Base-by-base conservation (phyloP, 1,140 invertebrate species). In the Brachionus rubens region DNA sequence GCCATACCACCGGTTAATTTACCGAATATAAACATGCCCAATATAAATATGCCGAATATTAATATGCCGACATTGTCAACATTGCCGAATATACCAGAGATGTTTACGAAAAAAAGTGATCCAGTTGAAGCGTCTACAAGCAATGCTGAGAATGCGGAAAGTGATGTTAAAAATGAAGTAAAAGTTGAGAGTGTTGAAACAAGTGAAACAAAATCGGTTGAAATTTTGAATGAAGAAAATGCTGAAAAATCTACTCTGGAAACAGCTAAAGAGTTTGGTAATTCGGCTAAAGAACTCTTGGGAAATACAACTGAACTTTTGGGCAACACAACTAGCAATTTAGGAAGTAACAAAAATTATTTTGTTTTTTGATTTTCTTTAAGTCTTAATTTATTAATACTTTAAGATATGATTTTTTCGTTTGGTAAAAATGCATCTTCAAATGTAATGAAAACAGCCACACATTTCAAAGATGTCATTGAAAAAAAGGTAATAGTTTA, bases 391-490 rank as follows among this genome's bases (percentile, higher is more conserved):
- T 30, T 54, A 3, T 43, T 24, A 30, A 41, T 46, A 24, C 26
- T 46, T 21, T 19, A 21, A 65, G 59, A 72, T 19, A 72, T 72
- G 68, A 21, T 72, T 12, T 72, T 72, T 54, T 72, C 68, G 6
- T 80, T 84, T 78, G 81, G 83, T 50, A 83, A 83, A 77, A 79
- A 79, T 70, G 83, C 83, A 24, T 77, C 81, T 14, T 80, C 80
- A 54, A 82, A 81, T 62, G 82, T 85, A 6, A 81, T 81, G 47
- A 81, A 91, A 83, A 90, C 90, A 77, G 89, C 90, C 75, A 92
- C 89, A 78, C 94, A 96, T 85, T 91, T 97, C 80, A 96, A 96
- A 87, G 92, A 94, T 84, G 92, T 91, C 80, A 92, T 96, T 76
- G 93, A 95, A 86, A 92, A 96, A 87, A 96, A 94, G 85, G 93